Evolutionary conservation across 2,888 invertebrate species (phyloP).

Genomic region (Mactromeris polynyma): DNA sequence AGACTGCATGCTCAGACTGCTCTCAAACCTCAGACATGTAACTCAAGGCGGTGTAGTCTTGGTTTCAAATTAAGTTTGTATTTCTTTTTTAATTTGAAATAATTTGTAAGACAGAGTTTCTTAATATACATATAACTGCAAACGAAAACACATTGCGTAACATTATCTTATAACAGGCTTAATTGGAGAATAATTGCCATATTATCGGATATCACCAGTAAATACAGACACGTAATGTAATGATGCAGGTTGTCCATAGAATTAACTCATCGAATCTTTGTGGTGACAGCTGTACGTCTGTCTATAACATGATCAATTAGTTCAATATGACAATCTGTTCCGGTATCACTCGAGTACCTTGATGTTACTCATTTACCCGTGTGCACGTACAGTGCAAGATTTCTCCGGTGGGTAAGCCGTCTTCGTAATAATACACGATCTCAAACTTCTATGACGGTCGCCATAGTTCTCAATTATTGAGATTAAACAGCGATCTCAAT

Average conservation of each 20-base stretch:
- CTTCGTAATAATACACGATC: too few relatives aligned
- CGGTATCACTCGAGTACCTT: background rate
- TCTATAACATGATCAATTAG: background rate
- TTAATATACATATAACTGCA: background rate
- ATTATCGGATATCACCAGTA: background rate
- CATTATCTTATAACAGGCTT: background rate
- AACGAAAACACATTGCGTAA: background rate
- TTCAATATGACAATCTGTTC: background rate
- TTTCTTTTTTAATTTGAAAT: too few relatives aligned
- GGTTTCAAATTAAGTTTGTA: too few relatives aligned
- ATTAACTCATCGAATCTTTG: background rate
- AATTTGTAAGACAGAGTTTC: too few relatives aligned
- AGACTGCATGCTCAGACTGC: too few relatives aligned
- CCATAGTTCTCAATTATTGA: too few relatives aligned
- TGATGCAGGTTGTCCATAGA: background rate
- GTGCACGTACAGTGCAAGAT: background rate
- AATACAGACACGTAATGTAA: background rate
- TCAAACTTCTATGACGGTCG: too few relatives aligned
- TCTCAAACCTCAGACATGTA: too few relatives aligned
- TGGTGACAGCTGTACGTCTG: conserved; percentile 10
- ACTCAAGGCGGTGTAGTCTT: too few relatives aligned
- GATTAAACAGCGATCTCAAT: too few relatives aligned
- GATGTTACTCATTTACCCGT: background rate
- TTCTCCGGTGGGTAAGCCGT: too few relatives aligned
- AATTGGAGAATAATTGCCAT: background rate